Evolutionary conservation across 2,797 vertebrate species (phyloP), one percentile per base, ranked within the genome.

Genomic region (Etheostoma perlongum): DNA sequence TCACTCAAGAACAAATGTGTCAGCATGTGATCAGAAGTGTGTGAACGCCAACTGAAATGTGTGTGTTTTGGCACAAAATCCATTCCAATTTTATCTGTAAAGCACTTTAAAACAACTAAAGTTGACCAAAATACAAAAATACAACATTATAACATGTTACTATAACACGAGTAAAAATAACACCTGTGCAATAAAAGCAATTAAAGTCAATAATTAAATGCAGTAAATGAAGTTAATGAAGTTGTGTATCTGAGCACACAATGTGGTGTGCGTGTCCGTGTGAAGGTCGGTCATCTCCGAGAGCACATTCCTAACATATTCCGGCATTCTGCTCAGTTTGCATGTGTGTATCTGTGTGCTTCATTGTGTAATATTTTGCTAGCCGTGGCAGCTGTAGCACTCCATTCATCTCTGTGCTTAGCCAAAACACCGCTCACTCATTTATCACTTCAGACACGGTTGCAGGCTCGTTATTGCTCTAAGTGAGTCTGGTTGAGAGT

Each of bases 231-330:
- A 30, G 30, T 27, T 27, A 27, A 27, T 27, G 27, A 27, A 40
- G 66, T n/a, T 64, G 67, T 66, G 82, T 76, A 30, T 76, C 42
- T 5, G 55, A 61, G 72, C n/a, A 1, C 60, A 60, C 70, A 18
- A 44, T n/a, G 21, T 44, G 76, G 66, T 62, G 81, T n/a, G 8
- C 33, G 63, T 79, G 83, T 87, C 67, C 47, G 67, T 52, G 87
- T 80, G 87, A 85, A 89, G 78, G 89, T 84, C 64, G 40, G 53
- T 84, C 80, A 76, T 59, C 78, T 79, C 69, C 1, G 69, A 70
- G 52, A 83, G 83, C 63, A 57, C 89, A 93, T 92, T 93, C 91
- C 88, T 87, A 14, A 89, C 84, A 90, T 86, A 90, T 86, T 83
- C 83, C 53, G 33, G 82, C 85, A 76, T 73, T 80, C 79, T 84